phyloP scores from a whole-genome alignment of 2,888 invertebrate genomes.

The Plagodis dolabraria region DNA sequence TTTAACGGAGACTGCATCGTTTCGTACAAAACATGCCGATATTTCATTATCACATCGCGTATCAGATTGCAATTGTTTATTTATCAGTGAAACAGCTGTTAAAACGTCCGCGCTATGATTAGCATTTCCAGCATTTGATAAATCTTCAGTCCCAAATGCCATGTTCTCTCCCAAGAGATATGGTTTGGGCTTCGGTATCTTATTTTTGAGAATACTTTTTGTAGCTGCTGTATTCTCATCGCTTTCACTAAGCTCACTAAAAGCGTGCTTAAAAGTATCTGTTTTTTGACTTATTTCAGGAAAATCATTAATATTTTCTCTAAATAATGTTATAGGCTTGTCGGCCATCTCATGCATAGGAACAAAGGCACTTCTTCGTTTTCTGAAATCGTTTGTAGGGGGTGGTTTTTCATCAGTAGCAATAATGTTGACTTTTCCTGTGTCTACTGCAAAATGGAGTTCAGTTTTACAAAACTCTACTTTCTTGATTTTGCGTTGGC shows the following conservation, averaged over 20 bases:
- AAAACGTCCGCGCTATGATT: slow-evolving; percentile 45
- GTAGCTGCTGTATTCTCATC: slow-evolving; percentile 84
- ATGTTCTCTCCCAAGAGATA: slow-evolving; percentile 89
- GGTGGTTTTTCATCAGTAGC: slow-evolving; percentile 95
- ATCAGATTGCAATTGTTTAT: slow-evolving; percentile 65
- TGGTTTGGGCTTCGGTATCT: slow-evolving; percentile 89
- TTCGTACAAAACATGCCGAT: slow-evolving; percentile 46
- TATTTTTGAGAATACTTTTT: slow-evolving; percentile 90
- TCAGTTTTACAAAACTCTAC: slow-evolving; percentile 96
- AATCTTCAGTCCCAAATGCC: slow-evolving; percentile 65
- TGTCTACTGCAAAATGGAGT: slow-evolving; percentile 94
- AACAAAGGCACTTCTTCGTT: slow-evolving; percentile 85
- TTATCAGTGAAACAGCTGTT: slow-evolving; percentile 70
- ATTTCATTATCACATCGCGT: slow-evolving; percentile 52
- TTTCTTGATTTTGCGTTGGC: slow-evolving; percentile 86
- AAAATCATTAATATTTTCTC: slow-evolving; percentile 67
- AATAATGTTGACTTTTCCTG: slow-evolving; percentile 93
- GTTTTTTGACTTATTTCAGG: slow-evolving; percentile 43
- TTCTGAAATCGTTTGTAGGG: slow-evolving; percentile 91
- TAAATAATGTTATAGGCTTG: slow-evolving; percentile 88
- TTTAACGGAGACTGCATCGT: slow-evolving; percentile 46
- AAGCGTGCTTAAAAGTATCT: slow-evolving; percentile 44
- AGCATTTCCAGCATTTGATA: slow-evolving; percentile 43
- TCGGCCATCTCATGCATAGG: slow-evolving; percentile 72
- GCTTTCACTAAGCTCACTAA: slow-evolving; percentile 66